phyloP scores from a whole-genome alignment of 2,113 vertebrate species.

The Anser brachyrhynchus region DNA sequence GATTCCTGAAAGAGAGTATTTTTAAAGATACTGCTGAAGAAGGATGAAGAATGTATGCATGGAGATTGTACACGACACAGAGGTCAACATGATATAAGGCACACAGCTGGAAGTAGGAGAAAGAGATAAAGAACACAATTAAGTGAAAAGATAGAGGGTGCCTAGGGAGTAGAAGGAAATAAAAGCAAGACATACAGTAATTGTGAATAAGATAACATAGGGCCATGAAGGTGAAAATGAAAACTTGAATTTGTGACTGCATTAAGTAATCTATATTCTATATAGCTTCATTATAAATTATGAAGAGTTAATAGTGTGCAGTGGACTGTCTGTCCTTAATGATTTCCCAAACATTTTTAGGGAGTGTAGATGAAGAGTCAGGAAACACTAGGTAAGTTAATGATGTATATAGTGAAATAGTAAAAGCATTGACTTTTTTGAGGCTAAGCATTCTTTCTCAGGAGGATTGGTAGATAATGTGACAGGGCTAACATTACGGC shows the following conservation, averaged over 20 bases:
- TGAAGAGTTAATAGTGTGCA: not conserved
- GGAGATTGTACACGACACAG: constrained; percentile 21
- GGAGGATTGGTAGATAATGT: constrained; percentile 16
- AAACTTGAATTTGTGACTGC: constrained; percentile 38
- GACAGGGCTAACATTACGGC: constrained; percentile 18
- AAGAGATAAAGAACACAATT: constrained; percentile 63
- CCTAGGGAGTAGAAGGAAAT: constrained; percentile 60
- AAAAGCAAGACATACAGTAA: constrained; percentile 52
- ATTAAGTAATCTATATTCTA: constrained; percentile 12
- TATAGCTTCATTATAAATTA: constrained; percentile 34
- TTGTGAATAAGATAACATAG: constrained; percentile 19
- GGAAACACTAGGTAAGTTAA: constrained; percentile 26
- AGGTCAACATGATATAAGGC: constrained; percentile 39
- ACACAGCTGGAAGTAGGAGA: constrained; percentile 37
- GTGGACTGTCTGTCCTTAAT: not conserved
- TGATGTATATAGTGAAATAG: constrained; percentile 36
- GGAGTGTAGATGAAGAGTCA: constrained; percentile 18
- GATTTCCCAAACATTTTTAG: constrained; percentile 26
- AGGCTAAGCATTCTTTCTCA: constrained; percentile 19
- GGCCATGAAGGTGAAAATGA: constrained; percentile 45
- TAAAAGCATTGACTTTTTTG: constrained; percentile 26
- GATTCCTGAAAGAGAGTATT: constrained; percentile 14
- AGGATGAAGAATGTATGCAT: not conserved
- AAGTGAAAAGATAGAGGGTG: constrained; percentile 35
- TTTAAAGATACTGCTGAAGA: constrained; percentile 24